Evolutionary conservation across 2,888 invertebrate species (phyloP).

Genomic region (Aphodius granarius): DNA sequence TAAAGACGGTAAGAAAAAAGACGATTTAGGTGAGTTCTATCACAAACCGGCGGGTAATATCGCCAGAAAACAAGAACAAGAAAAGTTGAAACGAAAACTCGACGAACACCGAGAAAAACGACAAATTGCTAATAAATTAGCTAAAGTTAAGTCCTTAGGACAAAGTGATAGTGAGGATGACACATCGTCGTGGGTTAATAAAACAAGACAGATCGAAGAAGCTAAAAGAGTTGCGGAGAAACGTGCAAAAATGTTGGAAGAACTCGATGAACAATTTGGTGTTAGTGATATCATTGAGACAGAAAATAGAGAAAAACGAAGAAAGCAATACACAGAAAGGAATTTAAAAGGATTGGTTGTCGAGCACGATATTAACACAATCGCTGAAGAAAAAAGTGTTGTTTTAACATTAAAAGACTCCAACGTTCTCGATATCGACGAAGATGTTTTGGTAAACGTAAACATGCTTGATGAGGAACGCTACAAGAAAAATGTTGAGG

Average conservation of each 20-base stretch:
- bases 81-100: conserved; percentile 81
- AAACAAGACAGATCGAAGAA: conserved; percentile 72
- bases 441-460: conserved; percentile 89
- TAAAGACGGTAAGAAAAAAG: conserved; percentile 57
- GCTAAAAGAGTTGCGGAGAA: conserved; percentile 85
- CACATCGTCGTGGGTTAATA: conserved; percentile 79
- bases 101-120: conserved; percentile 78
- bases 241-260: conserved; percentile 88
- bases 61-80: conserved; percentile 71
- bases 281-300: conserved; percentile 82
- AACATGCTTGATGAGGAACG: conserved; percentile 85
- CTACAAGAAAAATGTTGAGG: conserved; percentile 59
- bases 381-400: conserved; percentile 77
- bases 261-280: conserved; percentile 94
- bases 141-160: conserved; percentile 64
- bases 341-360: conserved; percentile 83
- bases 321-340: conserved; percentile 66
- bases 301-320: conserved; percentile 64
- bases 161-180: conserved; percentile 79
- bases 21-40: conserved; percentile 77
- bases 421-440: conserved; percentile 81
- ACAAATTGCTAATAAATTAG: conserved; percentile 68
- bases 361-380: conserved; percentile 74
- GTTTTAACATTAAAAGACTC: conserved; percentile 94
- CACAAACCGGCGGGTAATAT: conserved; percentile 83